Conservation (phyloP, 2,888 invertebrate species). For the Dasypogon diadema region DNA sequence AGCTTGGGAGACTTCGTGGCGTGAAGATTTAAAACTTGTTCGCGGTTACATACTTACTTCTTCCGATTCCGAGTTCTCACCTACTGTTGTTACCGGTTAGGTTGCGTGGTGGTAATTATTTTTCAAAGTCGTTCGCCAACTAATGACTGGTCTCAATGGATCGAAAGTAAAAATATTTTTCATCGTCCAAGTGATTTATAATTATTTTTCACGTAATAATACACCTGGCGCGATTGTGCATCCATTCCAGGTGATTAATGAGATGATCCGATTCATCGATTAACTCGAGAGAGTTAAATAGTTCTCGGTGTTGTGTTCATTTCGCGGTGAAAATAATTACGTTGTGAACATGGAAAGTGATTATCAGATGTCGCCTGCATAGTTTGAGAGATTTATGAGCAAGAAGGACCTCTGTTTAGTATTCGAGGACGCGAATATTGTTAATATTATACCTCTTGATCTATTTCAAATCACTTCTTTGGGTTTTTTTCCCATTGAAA, state of each 20-base stretch:
- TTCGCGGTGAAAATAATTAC: conserved; percentile 32
- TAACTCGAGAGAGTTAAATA: conserved; percentile 18
- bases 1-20: conserved; percentile 53
- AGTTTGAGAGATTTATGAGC: conserved; percentile 35
- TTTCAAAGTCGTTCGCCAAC: background rate
- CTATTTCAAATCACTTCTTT: no score
- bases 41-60: conserved; percentile 35
- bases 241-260: conserved; percentile 40
- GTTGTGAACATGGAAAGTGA: conserved; percentile 19
- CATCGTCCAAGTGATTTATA: conserved; percentile 38
- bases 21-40: conserved; percentile 50
- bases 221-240: conserved; percentile 33
- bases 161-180: background rate
- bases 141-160: background rate
- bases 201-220: conserved; percentile 45
- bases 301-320: conserved; percentile 8
- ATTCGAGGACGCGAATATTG: no score
- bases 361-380: conserved; percentile 21
- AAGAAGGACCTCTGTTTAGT: no score
- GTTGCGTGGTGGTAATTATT: conserved; percentile 24
- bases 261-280: conserved; percentile 25
- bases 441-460: no score
- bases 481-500: no score
- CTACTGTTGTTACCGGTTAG: conserved; percentile 18
- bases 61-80: conserved; percentile 25